Conservation (phyloP, 2,888 invertebrate genomes). For the Balanococcus diminutus region DNA sequence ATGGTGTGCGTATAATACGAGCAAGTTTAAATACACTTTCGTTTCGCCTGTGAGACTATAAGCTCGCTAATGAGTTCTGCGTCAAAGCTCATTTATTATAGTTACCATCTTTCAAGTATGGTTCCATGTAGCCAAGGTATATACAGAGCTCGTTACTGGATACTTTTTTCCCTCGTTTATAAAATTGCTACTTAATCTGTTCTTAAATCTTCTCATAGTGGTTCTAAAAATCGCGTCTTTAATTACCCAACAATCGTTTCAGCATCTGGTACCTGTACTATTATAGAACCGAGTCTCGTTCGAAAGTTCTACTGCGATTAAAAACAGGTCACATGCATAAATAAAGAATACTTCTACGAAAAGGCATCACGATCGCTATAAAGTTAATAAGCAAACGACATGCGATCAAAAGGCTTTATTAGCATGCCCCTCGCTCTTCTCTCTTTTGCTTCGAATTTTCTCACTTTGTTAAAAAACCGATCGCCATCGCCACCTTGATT, state of each 20-base stretch:
- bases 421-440: not conserved
- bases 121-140: not conserved
- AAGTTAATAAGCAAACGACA: conserved; percentile 11
- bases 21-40: not conserved
- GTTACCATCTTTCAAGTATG: conserved; percentile 8
- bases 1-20: not conserved
- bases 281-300: too few relatives aligned
- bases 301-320: not conserved
- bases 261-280: not conserved
- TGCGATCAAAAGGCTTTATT: conserved; percentile 3
- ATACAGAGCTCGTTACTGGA: conserved; percentile 2
- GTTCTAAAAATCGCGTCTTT: conserved; percentile 3
- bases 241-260: not conserved
- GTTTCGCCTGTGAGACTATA: not conserved
- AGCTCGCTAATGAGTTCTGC: conserved; percentile 23
- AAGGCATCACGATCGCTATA: not conserved
- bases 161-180: not conserved
- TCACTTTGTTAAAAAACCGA: conserved; percentile 5
- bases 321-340: not conserved
- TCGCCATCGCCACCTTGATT: not conserved
- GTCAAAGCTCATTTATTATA: conserved; percentile 16
- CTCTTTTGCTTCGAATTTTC: not conserved
- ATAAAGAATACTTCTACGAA: not conserved
- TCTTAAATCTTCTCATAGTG: conserved; percentile 1
- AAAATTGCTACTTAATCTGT: conserved; percentile 25